phyloP scores from a whole-genome alignment of 2,113 vertebrate species.

The Epinephelus lanceolatus region DNA sequence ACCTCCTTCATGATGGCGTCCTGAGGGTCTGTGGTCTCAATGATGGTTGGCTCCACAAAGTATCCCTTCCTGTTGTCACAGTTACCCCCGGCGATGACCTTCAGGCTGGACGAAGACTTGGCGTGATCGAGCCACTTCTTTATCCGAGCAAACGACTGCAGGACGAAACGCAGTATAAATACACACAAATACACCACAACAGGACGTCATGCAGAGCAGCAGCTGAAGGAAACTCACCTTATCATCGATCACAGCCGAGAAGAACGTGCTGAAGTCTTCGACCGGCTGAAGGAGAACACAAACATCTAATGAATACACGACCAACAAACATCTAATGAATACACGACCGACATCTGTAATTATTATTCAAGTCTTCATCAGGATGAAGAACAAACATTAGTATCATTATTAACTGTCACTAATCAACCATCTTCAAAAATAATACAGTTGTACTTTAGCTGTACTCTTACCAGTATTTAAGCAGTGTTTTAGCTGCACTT shows the following conservation, averaged over 20 bases:
- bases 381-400: too few species aligned
- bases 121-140: conserved; percentile 89
- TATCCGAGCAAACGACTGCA: conserved; percentile 90
- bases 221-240: conserved; percentile 80
- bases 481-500: background rate
- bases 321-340: too few species aligned
- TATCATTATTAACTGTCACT: too few species aligned
- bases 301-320: background rate
- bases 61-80: conserved; percentile 89
- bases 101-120: conserved; percentile 85
- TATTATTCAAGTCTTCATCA: too few species aligned
- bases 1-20: conserved; percentile 95
- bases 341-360: too few species aligned
- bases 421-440: too few species aligned
- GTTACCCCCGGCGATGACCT: conserved; percentile 90
- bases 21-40: conserved; percentile 90
- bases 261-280: conserved; percentile 91
- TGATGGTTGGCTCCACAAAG: conserved; percentile 92
- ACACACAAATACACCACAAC: background rate
- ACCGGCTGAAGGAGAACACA: conserved; percentile 84
- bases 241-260: conserved; percentile 95
- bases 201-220: background rate
- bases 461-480: background rate
- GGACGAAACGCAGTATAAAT: background rate
- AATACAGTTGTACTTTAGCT: background rate